Base-by-base conservation (phyloP, 1,140 invertebrate genomes). In the Trachymyrmex septentrionalis region DNA sequence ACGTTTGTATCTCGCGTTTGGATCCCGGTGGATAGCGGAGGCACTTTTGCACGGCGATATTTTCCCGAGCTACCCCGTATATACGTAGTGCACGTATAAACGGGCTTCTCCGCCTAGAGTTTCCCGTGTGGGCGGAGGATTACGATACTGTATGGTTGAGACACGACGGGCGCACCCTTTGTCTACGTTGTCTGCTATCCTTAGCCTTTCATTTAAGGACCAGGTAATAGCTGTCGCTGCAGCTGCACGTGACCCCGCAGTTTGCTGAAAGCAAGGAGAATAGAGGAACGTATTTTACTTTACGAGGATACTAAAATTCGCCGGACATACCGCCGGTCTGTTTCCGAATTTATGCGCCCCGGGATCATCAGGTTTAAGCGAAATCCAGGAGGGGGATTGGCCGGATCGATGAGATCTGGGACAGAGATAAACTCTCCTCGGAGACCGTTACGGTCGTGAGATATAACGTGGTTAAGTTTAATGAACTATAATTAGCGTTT, bases 61-160 rank as follows among this genome's bases (percentile, higher is more conserved):
- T 73, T 81, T 73, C 67, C 27, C 55, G 53, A 24, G 50, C 38
- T 73, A 48, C 53, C 24, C 53, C 67, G 76, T 87, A 84, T 67
- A 71, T 75, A 14, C 67, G 75, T 50, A 50, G 67, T 6, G 38
- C 38, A 24, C 61, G 53, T 87, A 66, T 81, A 86, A 73, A 91
- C 88, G 63, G 85, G 82, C 77, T 87, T 57, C 86, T 61, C 63
- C 69, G 59, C 61, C 30, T 38, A 19, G 80, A 87, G 88, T 87
- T 88, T 90, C 89, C 86, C 80, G 66, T 87, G 87, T 86, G 78
- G 85, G 86, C 88, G 21, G 85, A 82, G 91, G 92, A 92, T 92
- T 92, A 91, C 88, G 86, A 91, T 86, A 91, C 85, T 85, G 88
- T 87, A 84, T 55, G 75, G 87, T 57, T 63, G 86, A 90, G 81